Base-by-base conservation (phyloP, 2,113 vertebrate species). In the Penelope pileata region DNA sequence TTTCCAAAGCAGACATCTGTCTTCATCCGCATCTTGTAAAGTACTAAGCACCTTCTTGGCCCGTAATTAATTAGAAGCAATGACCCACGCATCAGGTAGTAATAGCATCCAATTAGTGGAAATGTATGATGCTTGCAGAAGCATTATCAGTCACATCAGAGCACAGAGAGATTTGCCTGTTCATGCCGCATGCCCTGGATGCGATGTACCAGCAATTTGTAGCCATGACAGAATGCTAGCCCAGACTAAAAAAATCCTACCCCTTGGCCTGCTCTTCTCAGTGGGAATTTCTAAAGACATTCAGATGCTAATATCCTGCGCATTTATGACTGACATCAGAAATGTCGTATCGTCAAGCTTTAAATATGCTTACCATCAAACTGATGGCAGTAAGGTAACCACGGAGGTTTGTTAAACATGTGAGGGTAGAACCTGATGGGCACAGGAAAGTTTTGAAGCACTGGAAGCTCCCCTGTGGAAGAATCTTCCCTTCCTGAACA, bases 61-160 rank as follows among this genome's bases (percentile, higher is more conserved):
- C 87, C 79, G 92, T 91, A 93, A 90, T 97, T 94, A 94, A 94
- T 92, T 87, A 93, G 79, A 11, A 90, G 56, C 75, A 91, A 86
- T 59, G 74, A 91, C 89, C 84, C 69, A 83, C 1, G 4, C 68
- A 93, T 91, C 73, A 91, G 64, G 56, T 72, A 74, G 68, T 81
- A 94, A 88, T 43, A 88, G 82, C 54, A 88, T 51, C 88, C 80
- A 90, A 72, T 93, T 93, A 94, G 75, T 42, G 68, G 36, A 90
- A 91, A 94, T 67, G 47, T 51, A 40, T 19, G 48, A 51, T 60
- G 43, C 70, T 73, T 63, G 27, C 48, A 34, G 22, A 88, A 70
- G 68, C 43, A 36, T 30, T 73, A 62, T 42, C 67, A 80, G 70
- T 76, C 79, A 43, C 51, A 70, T 38, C 75, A 58, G 0, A 43